Evolutionary conservation across 2,888 invertebrate genomes (phyloP).

Genomic region (Monoplex corrugatus): DNA sequence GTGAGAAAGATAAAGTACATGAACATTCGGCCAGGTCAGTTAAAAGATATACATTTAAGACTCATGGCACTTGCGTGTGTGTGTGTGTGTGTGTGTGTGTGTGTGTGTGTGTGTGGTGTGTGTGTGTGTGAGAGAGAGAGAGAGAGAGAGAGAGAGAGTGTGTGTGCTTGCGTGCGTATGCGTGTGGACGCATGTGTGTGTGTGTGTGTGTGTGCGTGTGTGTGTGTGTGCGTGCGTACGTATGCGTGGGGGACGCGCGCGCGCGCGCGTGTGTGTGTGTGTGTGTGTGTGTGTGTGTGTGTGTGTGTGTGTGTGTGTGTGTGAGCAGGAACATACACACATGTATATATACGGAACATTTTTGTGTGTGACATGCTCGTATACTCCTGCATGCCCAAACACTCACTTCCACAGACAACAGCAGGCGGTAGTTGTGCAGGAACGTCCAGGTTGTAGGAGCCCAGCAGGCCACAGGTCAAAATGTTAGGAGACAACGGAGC

Average conservation of each 20-base stretch:
- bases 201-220: background rate
- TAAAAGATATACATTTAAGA: too few relatives aligned
- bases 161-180: too few relatives aligned
- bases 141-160: too few relatives aligned
- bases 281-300: background rate
- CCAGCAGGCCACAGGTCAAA: constrained; percentile 52
- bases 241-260: background rate
- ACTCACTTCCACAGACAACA: constrained; percentile 56
- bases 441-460: constrained; percentile 55
- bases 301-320: background rate
- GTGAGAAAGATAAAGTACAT: too few relatives aligned
- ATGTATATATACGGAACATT: background rate
- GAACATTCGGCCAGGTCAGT: too few relatives aligned
- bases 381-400: too few relatives aligned
- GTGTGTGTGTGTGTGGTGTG: background rate
- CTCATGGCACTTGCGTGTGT: too few relatives aligned
- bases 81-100: constrained; percentile 22
- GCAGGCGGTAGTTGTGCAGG: constrained; percentile 43
- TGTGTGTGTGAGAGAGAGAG: too few relatives aligned
- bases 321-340: background rate
- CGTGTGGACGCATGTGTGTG: background rate
- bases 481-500: constrained; percentile 45
- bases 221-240: background rate
- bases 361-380: background rate
- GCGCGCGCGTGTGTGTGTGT: background rate